Evolutionary conservation across 2,888 invertebrate species (phyloP).

Genomic region (Acanthosepion pharaonis): DNA sequence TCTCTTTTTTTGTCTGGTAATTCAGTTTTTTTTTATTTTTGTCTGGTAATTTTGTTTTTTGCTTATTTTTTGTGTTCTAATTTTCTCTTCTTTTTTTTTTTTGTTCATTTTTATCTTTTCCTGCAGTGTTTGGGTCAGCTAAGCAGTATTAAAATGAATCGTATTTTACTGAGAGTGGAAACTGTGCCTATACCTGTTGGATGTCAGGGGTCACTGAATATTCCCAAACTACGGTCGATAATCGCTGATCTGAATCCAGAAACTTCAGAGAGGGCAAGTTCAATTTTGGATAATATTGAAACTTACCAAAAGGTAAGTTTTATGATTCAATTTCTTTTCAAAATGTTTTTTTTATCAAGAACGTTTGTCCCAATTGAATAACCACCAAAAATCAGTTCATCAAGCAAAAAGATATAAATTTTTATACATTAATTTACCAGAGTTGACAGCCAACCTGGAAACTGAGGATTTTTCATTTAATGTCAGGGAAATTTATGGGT

Average conservation of each 20-base stretch:
- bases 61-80: background rate
- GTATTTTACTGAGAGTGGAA: conserved; percentile 15
- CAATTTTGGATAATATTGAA: conserved; percentile 37
- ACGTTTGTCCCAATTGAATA: too few species aligned
- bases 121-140: conserved; percentile 37
- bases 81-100: background rate
- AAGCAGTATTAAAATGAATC: background rate
- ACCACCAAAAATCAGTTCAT: too few species aligned
- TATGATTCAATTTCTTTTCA: too few species aligned
- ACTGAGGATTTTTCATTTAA: too few species aligned
- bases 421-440: too few species aligned
- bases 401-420: too few species aligned
- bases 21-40: too few species aligned
- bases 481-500: too few species aligned
- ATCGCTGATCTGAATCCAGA: background rate
- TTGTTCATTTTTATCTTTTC: background rate
- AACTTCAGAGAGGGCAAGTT: conserved; percentile 41
- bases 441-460: too few species aligned
- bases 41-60: background rate
- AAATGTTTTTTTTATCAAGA: too few species aligned
- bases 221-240: background rate
- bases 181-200: background rate
- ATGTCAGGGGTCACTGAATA: background rate
- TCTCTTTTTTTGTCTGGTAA: too few species aligned
- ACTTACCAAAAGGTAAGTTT: conserved; percentile 35